A percentile compares a stretch with the other conserved stretches of the same genome.
Evolutionary conservation across 2,888 invertebrate genomes (phyloP).

Genomic region (Beris chalybata): DNA sequence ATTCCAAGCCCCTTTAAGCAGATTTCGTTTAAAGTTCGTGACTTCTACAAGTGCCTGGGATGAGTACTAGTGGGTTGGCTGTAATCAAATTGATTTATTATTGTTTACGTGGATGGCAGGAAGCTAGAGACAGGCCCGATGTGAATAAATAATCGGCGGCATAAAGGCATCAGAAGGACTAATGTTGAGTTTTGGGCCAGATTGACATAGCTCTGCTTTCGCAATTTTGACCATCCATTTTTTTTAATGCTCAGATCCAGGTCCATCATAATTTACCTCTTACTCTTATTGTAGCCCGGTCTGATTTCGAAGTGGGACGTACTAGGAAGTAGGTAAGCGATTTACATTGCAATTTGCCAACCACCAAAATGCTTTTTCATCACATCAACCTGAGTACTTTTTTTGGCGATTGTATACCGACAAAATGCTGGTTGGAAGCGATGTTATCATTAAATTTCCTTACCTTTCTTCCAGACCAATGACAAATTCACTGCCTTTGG

Average conservation of each 20-base stretch:
- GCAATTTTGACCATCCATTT: slow-evolving; percentile 15
- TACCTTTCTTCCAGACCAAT: slow-evolving; percentile 57
- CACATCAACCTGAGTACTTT: slow-evolving; percentile 31
- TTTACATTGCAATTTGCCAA: slow-evolving; percentile 36
- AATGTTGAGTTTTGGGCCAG: neutral
- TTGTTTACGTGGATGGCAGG: slow-evolving; percentile 32
- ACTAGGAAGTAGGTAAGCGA: neutral
- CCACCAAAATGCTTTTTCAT: slow-evolving; percentile 35
- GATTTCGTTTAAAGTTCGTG: slow-evolving; percentile 25
- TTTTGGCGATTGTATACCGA: slow-evolving; percentile 9
- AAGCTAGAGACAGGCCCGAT: slow-evolving; percentile 27
- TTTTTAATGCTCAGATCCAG: neutral
- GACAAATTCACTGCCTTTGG: no score
- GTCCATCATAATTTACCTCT: no score
- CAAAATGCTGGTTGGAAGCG: neutral
- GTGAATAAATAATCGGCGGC: slow-evolving; percentile 31
- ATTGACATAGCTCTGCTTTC: neutral
- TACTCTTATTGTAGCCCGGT: no score
- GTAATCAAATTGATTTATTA: slow-evolving; percentile 36
- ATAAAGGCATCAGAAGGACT: neutral
- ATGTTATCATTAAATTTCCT: slow-evolving; percentile 32
- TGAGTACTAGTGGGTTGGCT: no score
- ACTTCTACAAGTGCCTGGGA: slow-evolving; percentile 14
- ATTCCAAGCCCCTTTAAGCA: neutral
- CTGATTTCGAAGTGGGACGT: no score